Evolutionary conservation across 2,113 vertebrate species (phyloP).

Genomic region (Macaca fascicularis): DNA sequence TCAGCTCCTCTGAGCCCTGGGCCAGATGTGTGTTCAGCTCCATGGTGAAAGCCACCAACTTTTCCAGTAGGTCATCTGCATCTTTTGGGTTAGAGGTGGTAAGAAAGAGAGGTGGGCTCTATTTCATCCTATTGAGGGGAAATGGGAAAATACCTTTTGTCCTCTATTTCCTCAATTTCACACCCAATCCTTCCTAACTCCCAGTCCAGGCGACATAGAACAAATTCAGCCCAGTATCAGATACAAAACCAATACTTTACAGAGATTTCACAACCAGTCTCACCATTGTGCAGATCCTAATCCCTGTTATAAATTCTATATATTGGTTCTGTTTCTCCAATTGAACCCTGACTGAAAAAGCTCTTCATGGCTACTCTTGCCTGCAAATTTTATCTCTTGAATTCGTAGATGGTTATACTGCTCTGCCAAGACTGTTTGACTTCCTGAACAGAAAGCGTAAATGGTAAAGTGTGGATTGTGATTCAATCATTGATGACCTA

Average conservation of each 20-base stretch:
- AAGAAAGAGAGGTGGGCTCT: neutral
- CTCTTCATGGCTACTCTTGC: neutral
- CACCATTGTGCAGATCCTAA: neutral
- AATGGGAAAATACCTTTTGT: too few relatives aligned
- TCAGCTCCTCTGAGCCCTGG: neutral
- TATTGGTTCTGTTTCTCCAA: neutral
- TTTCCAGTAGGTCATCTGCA: neutral
- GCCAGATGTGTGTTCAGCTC: neutral
- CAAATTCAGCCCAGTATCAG: neutral
- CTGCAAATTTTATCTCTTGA: neutral
- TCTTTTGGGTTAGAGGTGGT: too few relatives aligned
- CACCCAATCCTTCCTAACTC: too few relatives aligned
- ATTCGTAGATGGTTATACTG: neutral
- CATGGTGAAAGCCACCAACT: neutral
- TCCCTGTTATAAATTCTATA: neutral
- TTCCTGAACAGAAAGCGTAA: neutral
- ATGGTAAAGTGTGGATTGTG: neutral
- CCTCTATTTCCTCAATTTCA: neutral
- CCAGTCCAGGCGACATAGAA: neutral
- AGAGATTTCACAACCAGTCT: neutral
- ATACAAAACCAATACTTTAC: neutral
- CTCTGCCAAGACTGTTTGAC: neutral
- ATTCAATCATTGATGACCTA: neutral
- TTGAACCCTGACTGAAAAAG: too few relatives aligned
- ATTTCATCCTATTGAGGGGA: neutral